phyloP scores from a whole-genome alignment of 2,888 invertebrate species.

The Hirtodrosophila duncani region DNA sequence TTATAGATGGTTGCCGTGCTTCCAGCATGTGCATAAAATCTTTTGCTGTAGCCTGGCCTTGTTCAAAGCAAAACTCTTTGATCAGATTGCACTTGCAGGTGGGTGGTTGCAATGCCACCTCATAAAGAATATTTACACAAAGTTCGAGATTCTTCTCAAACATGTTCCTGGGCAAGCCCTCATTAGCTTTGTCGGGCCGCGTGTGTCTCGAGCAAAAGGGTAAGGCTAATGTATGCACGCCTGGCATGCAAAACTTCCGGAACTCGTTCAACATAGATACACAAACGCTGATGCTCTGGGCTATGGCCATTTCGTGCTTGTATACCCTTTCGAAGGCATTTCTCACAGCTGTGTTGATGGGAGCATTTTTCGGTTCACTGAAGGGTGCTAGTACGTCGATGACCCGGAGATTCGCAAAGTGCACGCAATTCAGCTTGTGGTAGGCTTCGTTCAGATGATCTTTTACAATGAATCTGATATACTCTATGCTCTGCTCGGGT shows the following conservation, averaged over 20 bases:
- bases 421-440: conserved; percentile 9
- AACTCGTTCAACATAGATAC: conserved; percentile 33
- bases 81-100: conserved; percentile 37
- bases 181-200: conserved; percentile 10
- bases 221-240: conserved; percentile 20
- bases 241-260: conserved; percentile 19
- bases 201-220: conserved; percentile 38
- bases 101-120: conserved; percentile 24
- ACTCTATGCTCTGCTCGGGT: conserved; percentile 28
- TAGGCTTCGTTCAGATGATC: conserved; percentile 27
- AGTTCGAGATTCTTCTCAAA: conserved; percentile 25
- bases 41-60: conserved; percentile 9
- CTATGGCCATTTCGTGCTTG: conserved; percentile 1
- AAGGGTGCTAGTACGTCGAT: conserved; percentile 31
- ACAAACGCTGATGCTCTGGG: conserved; percentile 25
- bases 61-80: conserved; percentile 17
- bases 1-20: not conserved
- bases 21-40: conserved; percentile 22
- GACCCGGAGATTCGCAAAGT: conserved; percentile 11
- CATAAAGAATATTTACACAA: conserved; percentile 22
- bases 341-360: conserved; percentile 4
- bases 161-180: conserved; percentile 7
- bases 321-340: conserved; percentile 22
- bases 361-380: not conserved
- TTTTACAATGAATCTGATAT: conserved; percentile 1